Conservation (phyloP, 2,888 invertebrate species). For the Helleia helle region DNA sequence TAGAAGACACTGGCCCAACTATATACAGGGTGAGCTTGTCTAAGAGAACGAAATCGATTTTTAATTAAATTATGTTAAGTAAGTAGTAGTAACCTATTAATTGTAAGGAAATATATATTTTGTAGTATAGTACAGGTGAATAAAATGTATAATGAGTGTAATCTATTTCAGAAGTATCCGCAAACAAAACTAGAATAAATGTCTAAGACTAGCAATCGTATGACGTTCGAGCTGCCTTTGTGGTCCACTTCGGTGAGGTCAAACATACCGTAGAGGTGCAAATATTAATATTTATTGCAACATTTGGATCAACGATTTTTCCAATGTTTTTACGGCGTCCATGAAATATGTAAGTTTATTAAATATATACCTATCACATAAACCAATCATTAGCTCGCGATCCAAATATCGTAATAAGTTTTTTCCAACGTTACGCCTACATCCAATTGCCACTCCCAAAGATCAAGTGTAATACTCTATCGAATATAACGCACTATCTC, state of each 20-base stretch:
- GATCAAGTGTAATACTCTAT: slow-evolving; percentile 18
- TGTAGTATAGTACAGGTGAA: no score
- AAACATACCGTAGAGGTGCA: slow-evolving; percentile 2
- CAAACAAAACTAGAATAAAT: slow-evolving; percentile 43
- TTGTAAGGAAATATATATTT: no score
- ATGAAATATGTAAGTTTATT: no score
- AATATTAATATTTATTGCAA: neutral
- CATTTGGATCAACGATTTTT: neutral
- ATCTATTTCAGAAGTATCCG: slow-evolving; percentile 29
- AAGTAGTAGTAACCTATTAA: no score
- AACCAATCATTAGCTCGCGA: no score
- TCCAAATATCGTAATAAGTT: no score
- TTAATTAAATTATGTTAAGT: no score
- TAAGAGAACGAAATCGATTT: no score
- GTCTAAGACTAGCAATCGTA: slow-evolving; percentile 33
- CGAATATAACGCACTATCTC: slow-evolving; percentile 41
- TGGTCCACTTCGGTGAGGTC: slow-evolving; percentile 5
- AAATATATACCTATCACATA: no score
- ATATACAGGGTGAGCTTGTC: no score
- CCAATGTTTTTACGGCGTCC: no score
- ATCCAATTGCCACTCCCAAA: slow-evolving; percentile 37
- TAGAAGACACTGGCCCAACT: no score
- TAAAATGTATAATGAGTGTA: neutral
- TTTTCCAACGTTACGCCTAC: slow-evolving; percentile 15
- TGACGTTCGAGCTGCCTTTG: slow-evolving; percentile 11